Evolutionary conservation across 2,888 invertebrate genomes (phyloP), one percentile per base, ranked within the genome.

Genomic region (Abrostola triplasia): DNA sequence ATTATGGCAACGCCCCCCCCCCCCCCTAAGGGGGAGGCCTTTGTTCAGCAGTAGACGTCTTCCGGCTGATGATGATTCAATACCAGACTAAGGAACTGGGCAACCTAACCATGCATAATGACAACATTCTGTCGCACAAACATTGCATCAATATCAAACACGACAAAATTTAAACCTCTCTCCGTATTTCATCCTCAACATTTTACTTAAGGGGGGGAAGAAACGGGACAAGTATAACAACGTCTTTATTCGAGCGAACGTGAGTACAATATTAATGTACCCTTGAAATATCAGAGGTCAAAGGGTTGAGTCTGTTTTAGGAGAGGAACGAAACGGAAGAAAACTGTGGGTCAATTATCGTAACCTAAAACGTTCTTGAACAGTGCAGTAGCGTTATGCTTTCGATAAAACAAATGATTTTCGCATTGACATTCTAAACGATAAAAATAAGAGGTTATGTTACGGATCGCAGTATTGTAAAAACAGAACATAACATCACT

Each of bases 201-300:
- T 47, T 36, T 37, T 13, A 9, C 37, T 11, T 37, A 6, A 12
- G 13, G 37, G 24, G 9, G 24, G 13, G 50, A 66, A 11, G 35
- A 42, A 38, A 37, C 52, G 36, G 48, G 62, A 68, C 53, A 59
- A 13, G 24, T 44, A 55, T 67, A 56, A 48, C 56, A 50, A 69
- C 37, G 40, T 55, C 59, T 56, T 52, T 53, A 56, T 37, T 37
- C n/a, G 37, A 54, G 41, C 36, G 49, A 47, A 62, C 71, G 74
- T 73, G 71, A 59, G 59, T 56, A n/a, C 13, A 59, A 59, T 73
- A 56, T 61, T 54, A 73, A 73, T 67, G 44, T n/a, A 47, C 73
- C 47, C 67, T 67, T 37, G 49, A 73, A 67, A 57, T 8, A 24
- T 35, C 11, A 47, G 67, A 70, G 70, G 68, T 55, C 60, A 67